Percentiles rank a stretch among this genome's conserved stretches.
Conservation (phyloP, 2,888 invertebrate species). For the Bedellia somnulentella region DNA sequence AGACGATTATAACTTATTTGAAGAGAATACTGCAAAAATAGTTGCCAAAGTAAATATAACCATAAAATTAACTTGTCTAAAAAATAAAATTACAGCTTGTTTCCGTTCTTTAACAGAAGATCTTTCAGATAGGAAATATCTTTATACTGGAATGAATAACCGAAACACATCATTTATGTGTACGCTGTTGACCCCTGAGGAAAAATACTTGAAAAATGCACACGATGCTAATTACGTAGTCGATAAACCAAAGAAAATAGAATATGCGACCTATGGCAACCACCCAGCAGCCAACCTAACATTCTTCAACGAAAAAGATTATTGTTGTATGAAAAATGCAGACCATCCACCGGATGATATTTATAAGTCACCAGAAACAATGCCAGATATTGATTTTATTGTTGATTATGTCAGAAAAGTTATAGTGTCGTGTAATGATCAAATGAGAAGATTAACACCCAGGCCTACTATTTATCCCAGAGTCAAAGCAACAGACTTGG, state of each 20-base stretch:
- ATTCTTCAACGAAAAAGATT: constrained; percentile 35
- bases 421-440: constrained; percentile 46
- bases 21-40: constrained; percentile 39
- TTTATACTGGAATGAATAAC: constrained; percentile 46
- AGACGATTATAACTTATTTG: constrained; percentile 45
- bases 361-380: constrained; percentile 36
- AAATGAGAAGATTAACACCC: constrained; percentile 50
- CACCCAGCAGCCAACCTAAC: constrained; percentile 38
- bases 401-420: constrained; percentile 44
- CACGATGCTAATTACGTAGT: constrained; percentile 27
- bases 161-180: constrained; percentile 47
- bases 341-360: constrained; percentile 41
- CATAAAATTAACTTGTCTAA: constrained; percentile 33
- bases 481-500: constrained; percentile 45
- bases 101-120: constrained; percentile 48
- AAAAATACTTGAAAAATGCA: constrained; percentile 29
- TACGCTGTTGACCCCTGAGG: constrained; percentile 42
- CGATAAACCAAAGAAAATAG: constrained; percentile 25
- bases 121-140: constrained; percentile 28
- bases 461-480: constrained; percentile 35
- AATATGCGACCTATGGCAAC: constrained; percentile 38
- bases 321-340: constrained; percentile 36
- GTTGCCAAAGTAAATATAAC: constrained; percentile 41
- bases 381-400: constrained; percentile 38
- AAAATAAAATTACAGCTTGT: constrained; percentile 33